Evolutionary conservation across 2,888 invertebrate genomes (phyloP).

Genomic region (Lithodes maja): DNA sequence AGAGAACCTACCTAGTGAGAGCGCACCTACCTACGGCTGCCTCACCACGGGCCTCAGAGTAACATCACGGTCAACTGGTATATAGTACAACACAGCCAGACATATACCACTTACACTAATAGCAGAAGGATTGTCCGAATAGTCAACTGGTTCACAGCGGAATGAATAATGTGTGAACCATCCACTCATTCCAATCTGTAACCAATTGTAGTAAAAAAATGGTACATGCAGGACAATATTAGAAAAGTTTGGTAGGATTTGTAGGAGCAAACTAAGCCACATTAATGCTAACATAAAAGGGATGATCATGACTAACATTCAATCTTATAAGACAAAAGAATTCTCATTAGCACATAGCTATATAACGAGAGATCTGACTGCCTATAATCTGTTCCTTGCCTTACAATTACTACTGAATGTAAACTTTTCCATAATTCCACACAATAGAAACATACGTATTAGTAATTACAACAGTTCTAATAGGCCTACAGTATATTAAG

Average conservation of each 20-base stretch:
- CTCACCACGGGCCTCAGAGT: neutral
- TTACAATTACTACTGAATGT: neutral
- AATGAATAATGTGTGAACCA: conserved; percentile 97
- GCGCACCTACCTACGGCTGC: conserved; percentile 28
- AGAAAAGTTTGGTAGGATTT: conserved; percentile 24
- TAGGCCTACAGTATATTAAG: too few relatives aligned
- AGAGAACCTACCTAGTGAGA: neutral
- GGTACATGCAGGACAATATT: conserved; percentile 41
- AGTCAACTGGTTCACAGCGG: conserved; percentile 85
- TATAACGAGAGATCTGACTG: too few relatives aligned
- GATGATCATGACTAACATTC: neutral
- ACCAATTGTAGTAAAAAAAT: conserved; percentile 72
- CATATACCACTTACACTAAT: conserved; percentile 79
- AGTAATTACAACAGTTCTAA: too few relatives aligned
- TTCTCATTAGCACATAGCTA: too few relatives aligned
- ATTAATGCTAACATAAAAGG: neutral
- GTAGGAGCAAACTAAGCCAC: conserved; percentile 6
- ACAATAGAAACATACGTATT: too few relatives aligned
- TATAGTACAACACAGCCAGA: neutral
- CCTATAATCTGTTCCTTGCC: neutral
- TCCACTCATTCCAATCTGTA: conserved; percentile 91
- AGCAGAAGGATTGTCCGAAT: conserved; percentile 81
- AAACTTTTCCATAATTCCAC: too few relatives aligned
- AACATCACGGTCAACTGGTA: neutral
- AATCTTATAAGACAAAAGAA: neutral